These are phyloP conservation scores for Porites evermanni DNA, from an alignment of 92 coral and sea anemone genomes.

Conservation along the genomic window DNA sequence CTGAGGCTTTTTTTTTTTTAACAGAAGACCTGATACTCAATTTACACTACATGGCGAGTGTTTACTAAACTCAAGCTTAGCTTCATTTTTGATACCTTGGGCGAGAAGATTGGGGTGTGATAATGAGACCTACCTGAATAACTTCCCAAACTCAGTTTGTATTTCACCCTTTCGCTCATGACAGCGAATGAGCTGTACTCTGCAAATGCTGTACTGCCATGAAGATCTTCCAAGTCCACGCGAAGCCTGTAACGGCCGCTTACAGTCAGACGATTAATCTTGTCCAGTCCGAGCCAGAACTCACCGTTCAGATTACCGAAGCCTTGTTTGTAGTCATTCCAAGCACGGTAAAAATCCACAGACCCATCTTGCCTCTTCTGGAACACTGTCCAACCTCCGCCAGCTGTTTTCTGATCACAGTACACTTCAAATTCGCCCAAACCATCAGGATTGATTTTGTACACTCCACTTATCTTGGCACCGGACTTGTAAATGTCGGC, in stretches of 20 bases:
- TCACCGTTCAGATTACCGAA: slow-evolving; percentile 58
- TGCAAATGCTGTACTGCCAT: background rate
- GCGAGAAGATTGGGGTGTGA: no score
- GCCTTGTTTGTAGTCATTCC: slow-evolving; percentile 46
- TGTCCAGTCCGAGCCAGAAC: slow-evolving; percentile 63
- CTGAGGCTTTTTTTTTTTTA: no score
- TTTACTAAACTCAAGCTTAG: no score
- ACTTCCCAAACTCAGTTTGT: slow-evolving; percentile 20
- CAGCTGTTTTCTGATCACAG: slow-evolving; percentile 49
- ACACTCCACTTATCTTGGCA: background rate
- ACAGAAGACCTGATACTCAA: no score
- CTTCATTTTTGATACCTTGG: no score
- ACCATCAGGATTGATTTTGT: slow-evolving; percentile 59
- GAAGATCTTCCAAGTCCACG: no score
- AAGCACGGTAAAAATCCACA: no score
- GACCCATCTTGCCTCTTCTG: slow-evolving; percentile 39
- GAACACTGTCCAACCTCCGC: slow-evolving; percentile 62
- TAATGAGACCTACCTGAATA: slow-evolving; percentile 2
- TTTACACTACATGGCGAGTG: no score
- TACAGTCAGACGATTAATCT: slow-evolving; percentile 35
- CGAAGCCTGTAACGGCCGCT: no score
- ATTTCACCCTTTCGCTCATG: slow-evolving; percentile 10
- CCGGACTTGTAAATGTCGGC: no score
- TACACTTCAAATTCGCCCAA: slow-evolving; percentile 48
- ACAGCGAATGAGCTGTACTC: slow-evolving; percentile 26